Evolutionary conservation across 2,113 vertebrate genomes (phyloP).

Genomic region (Gracilinanus agilis): DNA sequence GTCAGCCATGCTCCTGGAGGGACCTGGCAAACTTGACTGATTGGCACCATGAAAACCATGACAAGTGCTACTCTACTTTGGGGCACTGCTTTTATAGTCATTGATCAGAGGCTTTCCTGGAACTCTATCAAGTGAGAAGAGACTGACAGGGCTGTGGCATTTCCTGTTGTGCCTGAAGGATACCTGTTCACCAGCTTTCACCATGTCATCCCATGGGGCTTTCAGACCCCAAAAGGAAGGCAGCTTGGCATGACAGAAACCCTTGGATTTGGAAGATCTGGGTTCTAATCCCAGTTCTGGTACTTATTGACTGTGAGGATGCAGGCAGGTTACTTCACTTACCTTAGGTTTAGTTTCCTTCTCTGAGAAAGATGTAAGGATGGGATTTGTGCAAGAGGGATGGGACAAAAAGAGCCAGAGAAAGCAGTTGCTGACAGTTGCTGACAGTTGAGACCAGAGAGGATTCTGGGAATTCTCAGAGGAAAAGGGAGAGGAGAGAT

Average conservation of each 20-base stretch:
- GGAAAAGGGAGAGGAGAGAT: too few relatives aligned
- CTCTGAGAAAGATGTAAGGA: too few relatives aligned
- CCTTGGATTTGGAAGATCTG: background rate
- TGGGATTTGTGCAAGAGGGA: too few relatives aligned
- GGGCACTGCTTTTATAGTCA: background rate
- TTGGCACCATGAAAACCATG: background rate
- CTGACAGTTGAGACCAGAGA: too few relatives aligned
- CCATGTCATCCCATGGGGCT: background rate
- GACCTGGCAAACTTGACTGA: background rate
- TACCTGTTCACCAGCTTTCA: background rate
- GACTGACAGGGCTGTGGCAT: background rate
- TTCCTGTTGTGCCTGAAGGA: background rate
- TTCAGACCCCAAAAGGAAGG: background rate
- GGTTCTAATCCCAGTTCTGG: too few relatives aligned
- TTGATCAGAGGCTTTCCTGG: background rate
- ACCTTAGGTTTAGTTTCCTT: background rate
- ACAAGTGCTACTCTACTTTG: background rate
- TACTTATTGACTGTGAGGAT: background rate
- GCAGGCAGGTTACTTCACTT: background rate
- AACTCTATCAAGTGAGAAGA: background rate
- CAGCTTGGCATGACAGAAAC: background rate
- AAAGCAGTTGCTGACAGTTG: too few relatives aligned
- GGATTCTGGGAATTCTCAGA: too few relatives aligned
- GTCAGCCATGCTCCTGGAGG: background rate
- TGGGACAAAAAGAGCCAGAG: too few relatives aligned